Percentiles rank a stretch among this genome's conserved stretches.
Conservation (phyloP, 2,888 invertebrate genomes). For the Drosophila koepferae region DNA sequence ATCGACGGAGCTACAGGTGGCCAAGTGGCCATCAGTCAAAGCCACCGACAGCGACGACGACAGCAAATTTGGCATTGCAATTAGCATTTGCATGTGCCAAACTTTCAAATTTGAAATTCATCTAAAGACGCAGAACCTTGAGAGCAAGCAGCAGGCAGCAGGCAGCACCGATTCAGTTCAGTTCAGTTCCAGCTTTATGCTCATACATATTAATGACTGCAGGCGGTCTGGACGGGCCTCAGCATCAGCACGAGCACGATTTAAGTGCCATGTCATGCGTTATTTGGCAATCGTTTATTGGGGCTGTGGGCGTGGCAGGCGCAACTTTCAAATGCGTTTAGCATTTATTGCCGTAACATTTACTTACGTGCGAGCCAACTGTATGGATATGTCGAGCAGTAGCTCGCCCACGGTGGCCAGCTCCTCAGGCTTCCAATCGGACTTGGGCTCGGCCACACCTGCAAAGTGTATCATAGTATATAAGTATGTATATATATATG, state of each 20-base stretch:
- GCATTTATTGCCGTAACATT: conserved; percentile 41
- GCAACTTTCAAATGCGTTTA: conserved; percentile 67
- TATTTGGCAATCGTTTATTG: conserved; percentile 62
- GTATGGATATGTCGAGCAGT: conserved; percentile 93
- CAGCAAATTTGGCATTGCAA: conserved; percentile 41
- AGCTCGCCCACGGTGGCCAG: conserved; percentile 94
- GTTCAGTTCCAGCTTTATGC: conserved; percentile 24
- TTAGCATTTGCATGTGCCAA: conserved; percentile 68
- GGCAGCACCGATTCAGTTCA: conserved; percentile 7
- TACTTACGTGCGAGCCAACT: conserved; percentile 92
- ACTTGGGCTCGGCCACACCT: conserved; percentile 93
- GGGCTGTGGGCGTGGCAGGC: conserved; percentile 61
- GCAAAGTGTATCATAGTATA: conserved; percentile 46
- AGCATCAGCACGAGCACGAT: conserved; percentile 39
- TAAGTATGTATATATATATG: background rate
- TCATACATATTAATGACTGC: conserved; percentile 64
- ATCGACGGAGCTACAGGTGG: conserved; percentile 31
- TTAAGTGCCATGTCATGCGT: conserved; percentile 67
- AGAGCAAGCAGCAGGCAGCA: conserved; percentile 26
- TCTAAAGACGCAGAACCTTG: conserved; percentile 56
- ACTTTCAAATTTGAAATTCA: conserved; percentile 68
- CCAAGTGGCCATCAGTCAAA: conserved; percentile 56
- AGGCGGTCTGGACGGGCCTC: conserved; percentile 42
- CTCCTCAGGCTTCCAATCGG: conserved; percentile 94
- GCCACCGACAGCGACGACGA: conserved; percentile 24